Base-by-base conservation (phyloP, 2,113 vertebrate species). In the Engystomops pustulosus region DNA sequence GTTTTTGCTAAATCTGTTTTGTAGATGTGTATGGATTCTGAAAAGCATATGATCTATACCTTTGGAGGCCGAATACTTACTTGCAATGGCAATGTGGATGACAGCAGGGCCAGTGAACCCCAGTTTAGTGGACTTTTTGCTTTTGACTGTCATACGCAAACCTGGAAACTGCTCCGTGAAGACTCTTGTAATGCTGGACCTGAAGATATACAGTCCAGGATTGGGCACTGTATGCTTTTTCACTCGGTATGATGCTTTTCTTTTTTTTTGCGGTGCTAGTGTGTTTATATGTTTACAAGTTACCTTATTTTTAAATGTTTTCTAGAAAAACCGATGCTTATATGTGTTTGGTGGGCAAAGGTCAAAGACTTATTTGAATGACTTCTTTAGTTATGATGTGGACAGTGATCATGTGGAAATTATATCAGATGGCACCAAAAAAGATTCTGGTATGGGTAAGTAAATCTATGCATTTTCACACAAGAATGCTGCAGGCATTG, bases 21-120 rank as follows among this genome's bases (percentile, higher is more conserved):
- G 15, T 89, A 99, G 98, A 99, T 99, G 98, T 99, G 98, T 86
- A 99, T 99, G 98, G 98, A 99, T 93, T 98, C 98, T 0, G 98
- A 99, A 88, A 98, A 98, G 87, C 98, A 99, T 88, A 99, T 99
- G 98, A 99, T 99, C 87, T 99, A 99, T 88, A 99, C 98, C 0
- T 99, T 99, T 6, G 98, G 98, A 0, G 98, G 98, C 1, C 94
- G 98, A 30, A 99, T 99, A 88, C 92, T 99, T 90, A 99, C 98
- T 0, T 99, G 98, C 81, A 99, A 98, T 1, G 97, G 97, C 87
- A 98, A 94, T 0, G 95, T 98, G 69, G 98, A 99, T 0, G 98
- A 99, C 90, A 96, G 96, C 79, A 94, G 98, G 86, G 95, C 96
- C 53, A 96, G 96, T 0, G 98, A 99, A 85, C 97, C 98, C 0